Percentiles rank a stretch among this genome's conserved stretches.
phyloP scores from a whole-genome alignment of 1,140 invertebrate genomes.

The Tyrophagus putrescentiae region DNA sequence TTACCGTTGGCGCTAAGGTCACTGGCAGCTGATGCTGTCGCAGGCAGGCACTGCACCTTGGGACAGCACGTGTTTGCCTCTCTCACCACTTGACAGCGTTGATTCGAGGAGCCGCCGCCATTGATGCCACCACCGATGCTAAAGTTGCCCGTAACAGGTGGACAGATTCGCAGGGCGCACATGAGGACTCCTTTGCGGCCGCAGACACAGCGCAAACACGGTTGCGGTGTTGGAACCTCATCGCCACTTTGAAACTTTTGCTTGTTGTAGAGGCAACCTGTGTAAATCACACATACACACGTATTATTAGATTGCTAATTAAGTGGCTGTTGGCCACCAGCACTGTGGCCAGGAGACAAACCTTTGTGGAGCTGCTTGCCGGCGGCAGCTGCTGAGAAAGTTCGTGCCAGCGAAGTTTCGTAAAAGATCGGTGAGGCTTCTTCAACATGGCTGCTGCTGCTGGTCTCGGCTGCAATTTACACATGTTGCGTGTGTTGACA shows the following conservation, averaged over 20 bases:
- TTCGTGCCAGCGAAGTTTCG: background rate
- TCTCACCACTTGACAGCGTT: slow-evolving; percentile 37
- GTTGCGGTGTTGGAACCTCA: slow-evolving; percentile 48
- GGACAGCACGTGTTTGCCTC: slow-evolving; percentile 53
- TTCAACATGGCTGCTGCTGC: background rate
- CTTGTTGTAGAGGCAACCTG: slow-evolving; percentile 32
- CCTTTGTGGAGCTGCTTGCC: slow-evolving; percentile 1
- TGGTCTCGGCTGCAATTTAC: no score
- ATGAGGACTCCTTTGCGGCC: slow-evolving; percentile 49
- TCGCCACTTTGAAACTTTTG: slow-evolving; percentile 27
- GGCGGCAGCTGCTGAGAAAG: background rate
- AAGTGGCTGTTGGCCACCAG: background rate
- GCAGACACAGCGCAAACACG: slow-evolving; percentile 61
- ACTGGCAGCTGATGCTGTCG: background rate
- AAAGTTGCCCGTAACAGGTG: slow-evolving; percentile 42
- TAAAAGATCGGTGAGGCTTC: slow-evolving; percentile 2
- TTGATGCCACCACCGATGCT: no score
- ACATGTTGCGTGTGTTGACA: no score
- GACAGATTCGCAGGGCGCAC: slow-evolving; percentile 54
- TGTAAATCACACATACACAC: background rate
- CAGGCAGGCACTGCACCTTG: slow-evolving; percentile 46
- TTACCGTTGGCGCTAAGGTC: background rate
- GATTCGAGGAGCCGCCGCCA: background rate
- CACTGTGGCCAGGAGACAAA: background rate
- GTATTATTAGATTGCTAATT: background rate